phyloP scores from a whole-genome alignment of 2,888 invertebrate species.

The Onchidella celtica region DNA sequence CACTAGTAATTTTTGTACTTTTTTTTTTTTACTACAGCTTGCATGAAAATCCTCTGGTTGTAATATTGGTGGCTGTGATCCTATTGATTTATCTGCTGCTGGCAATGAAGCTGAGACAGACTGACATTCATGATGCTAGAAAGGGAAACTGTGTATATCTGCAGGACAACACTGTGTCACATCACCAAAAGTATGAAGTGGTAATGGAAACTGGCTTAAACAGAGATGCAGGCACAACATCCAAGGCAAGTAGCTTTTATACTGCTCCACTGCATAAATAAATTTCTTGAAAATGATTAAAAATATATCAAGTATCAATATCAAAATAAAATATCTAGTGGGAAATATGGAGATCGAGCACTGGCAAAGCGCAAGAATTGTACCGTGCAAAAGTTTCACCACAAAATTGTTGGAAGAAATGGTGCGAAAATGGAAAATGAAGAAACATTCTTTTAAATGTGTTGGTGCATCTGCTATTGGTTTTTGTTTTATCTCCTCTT shows the following conservation, averaged over 20 bases:
- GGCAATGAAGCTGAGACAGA: constrained; percentile 64
- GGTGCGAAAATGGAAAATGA: no score
- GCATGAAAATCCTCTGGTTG: constrained; percentile 69
- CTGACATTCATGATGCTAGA: constrained; percentile 68
- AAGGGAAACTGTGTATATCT: constrained; percentile 73
- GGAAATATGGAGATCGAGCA: no score
- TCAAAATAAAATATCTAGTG: no score
- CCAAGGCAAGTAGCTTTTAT: constrained; percentile 69
- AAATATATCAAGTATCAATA: no score
- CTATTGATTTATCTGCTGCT: constrained; percentile 69
- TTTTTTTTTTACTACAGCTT: no score
- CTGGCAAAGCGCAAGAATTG: no score
- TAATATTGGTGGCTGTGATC: constrained; percentile 65
- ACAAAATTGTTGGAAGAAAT: no score
- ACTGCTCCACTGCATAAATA: background rate
- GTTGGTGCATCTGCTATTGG: background rate
- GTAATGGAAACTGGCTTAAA: constrained; percentile 78
- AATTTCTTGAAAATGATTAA: background rate
- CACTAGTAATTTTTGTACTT: background rate
- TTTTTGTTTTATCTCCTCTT: background rate
- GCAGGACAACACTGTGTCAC: constrained; percentile 74
- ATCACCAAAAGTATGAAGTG: constrained; percentile 77
- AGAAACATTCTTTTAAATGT: no score
- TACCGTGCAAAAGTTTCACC: no score
- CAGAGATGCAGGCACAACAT: constrained; percentile 78